Percentiles rank a stretch among this genome's conserved stretches.
These are phyloP conservation scores for Ptychadena robeensis DNA, from an alignment of 2,797 vertebrate genomes.

Conservation along the genomic window DNA sequence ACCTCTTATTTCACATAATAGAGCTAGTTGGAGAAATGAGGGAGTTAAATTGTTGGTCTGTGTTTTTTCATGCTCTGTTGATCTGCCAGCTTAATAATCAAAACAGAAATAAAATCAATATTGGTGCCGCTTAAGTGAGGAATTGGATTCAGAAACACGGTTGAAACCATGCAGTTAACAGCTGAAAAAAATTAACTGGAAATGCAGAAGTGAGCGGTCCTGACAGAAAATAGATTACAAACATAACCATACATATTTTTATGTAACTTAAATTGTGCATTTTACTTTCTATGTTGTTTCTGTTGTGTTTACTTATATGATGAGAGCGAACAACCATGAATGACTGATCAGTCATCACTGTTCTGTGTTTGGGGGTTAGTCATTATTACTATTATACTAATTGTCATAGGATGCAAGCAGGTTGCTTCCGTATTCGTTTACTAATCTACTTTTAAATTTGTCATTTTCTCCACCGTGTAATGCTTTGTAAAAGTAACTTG, in stretches of 20 bases:
- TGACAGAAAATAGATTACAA: conserved; percentile 35
- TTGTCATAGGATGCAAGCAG: not conserved
- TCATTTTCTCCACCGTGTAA: not conserved
- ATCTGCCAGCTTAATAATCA: conserved; percentile 37
- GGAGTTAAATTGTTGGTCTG: conserved; percentile 1
- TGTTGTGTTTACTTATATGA: not conserved
- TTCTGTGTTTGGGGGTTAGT: not conserved
- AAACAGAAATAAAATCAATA: conserved; percentile 51
- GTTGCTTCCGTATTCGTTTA: not conserved
- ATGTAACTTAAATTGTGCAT: not conserved
- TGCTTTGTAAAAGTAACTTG: not conserved
- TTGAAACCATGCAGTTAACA: conserved; percentile 33
- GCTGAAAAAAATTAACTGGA: conserved; percentile 28
- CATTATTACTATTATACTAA: not conserved
- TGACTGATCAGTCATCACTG: not conserved
- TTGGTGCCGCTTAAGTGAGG: conserved; percentile 35
- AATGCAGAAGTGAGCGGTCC: not conserved
- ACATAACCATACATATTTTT: conserved; percentile 14
- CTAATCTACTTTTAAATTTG: not conserved
- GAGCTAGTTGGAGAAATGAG: not conserved
- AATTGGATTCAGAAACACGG: conserved; percentile 44
- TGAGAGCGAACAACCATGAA: not conserved
- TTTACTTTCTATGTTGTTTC: conserved; percentile 4
- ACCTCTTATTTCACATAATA: not conserved
- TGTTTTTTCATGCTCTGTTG: conserved; percentile 18